These are phyloP conservation scores for Eulemur mongoz DNA, from an alignment of 2,797 vertebrate species.

Conservation along the genomic window DNA sequence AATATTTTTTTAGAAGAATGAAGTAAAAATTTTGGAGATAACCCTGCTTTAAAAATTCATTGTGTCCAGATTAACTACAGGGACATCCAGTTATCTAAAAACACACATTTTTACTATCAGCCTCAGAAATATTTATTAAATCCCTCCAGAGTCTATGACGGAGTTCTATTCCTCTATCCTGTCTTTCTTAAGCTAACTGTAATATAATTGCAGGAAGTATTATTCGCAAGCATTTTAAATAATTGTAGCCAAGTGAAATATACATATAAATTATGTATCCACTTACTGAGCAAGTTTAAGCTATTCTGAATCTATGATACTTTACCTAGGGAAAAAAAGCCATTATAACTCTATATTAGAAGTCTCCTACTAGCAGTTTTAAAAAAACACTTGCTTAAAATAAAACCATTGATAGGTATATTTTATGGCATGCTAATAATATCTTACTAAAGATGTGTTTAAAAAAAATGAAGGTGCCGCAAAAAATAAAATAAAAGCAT, in stretches of 20 bases:
- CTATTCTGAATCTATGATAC: background rate
- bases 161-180: background rate
- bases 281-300: background rate
- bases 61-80: background rate
- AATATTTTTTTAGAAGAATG: conserved; percentile 36
- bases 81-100: conserved; percentile 44
- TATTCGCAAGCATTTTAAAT: conserved; percentile 26
- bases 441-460: background rate
- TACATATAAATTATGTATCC: background rate
- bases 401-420: background rate
- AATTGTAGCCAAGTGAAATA: background rate
- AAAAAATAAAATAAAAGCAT: background rate
- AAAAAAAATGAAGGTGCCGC: background rate
- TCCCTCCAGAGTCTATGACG: background rate
- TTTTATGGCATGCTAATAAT: background rate
- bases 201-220: background rate
- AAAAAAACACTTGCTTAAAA: conserved; percentile 11
- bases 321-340: background rate
- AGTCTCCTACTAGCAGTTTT: background rate
- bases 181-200: background rate
- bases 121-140: conserved; percentile 28
- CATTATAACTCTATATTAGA: background rate
- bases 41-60: background rate
- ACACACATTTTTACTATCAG: background rate
- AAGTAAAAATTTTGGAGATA: background rate